A percentile compares a stretch with the other conserved stretches of the same genome.
Conservation (phyloP, 2,888 invertebrate genomes). For the Leucophora obtusa region DNA sequence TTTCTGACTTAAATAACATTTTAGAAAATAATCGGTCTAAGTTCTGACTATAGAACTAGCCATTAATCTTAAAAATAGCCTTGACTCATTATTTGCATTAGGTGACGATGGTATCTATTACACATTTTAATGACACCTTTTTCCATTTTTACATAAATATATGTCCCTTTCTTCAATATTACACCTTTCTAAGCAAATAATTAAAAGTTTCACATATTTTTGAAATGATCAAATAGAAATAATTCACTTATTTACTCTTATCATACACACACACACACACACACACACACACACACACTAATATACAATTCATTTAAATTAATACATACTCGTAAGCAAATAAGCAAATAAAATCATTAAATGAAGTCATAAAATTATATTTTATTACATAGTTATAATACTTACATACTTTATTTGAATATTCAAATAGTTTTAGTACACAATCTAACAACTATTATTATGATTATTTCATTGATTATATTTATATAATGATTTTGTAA, state of each 20-base stretch:
- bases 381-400: neutral
- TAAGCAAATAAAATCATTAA: neutral
- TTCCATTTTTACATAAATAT: no score
- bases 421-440: neutral
- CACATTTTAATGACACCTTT: no score
- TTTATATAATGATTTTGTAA: slow-evolving; percentile 45
- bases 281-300: neutral
- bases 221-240: neutral
- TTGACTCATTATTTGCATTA: no score
- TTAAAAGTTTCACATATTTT: no score
- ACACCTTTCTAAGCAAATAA: no score
- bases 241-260: neutral
- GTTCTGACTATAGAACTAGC: no score
- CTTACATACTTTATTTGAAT: neutral
- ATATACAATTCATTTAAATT: neutral
- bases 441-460: slow-evolving; percentile 22
- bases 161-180: no score
- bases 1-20: no score
- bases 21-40: no score
- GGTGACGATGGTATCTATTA: no score
- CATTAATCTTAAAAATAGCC: no score
- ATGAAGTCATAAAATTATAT: neutral
- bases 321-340: neutral
- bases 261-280: neutral
- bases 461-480: slow-evolving; percentile 45